Percentiles rank a stretch among this genome's conserved stretches.
These are phyloP conservation scores for Campaea margaritaria DNA, from an alignment of 2,888 invertebrate genomes.

Conservation along the genomic window DNA sequence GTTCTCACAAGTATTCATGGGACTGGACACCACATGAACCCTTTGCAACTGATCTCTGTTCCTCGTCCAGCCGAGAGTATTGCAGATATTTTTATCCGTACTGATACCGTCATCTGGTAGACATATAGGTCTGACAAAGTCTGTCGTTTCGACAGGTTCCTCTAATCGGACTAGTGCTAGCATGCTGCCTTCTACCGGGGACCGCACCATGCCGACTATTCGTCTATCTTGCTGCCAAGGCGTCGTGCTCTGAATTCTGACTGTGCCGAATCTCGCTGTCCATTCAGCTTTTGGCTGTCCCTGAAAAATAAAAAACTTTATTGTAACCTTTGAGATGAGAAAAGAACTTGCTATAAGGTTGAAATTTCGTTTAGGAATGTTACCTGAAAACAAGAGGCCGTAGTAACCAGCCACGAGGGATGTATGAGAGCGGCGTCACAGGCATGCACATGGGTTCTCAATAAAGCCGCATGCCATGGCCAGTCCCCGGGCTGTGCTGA, in stretches of 20 bases:
- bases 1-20: conserved; percentile 94
- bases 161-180: conserved; percentile 92
- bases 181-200: conserved; percentile 95
- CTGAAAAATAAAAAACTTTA: conserved; percentile 53
- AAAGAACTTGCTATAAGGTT: neutral
- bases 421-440: conserved; percentile 95
- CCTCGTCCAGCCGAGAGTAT: conserved; percentile 94
- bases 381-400: conserved; percentile 93
- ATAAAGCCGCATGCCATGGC: conserved; percentile 96
- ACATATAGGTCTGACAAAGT: conserved; percentile 94
- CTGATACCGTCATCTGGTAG: conserved; percentile 86
- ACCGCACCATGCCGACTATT: conserved; percentile 94
- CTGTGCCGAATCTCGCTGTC: conserved; percentile 91
- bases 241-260: conserved; percentile 90
- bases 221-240: conserved; percentile 95
- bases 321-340: too few relatives aligned
- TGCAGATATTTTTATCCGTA: conserved; percentile 85
- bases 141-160: conserved; percentile 89
- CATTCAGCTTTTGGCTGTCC: conserved; percentile 95
- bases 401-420: conserved; percentile 93
- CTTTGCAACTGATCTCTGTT: conserved; percentile 93
- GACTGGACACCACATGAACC: conserved; percentile 90
- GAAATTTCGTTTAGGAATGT: neutral
- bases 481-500: conserved; percentile 93
- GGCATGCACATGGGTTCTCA: conserved; percentile 93